Conservation (phyloP, 2,888 invertebrate species). For the Zaprionus lineosus region DNA sequence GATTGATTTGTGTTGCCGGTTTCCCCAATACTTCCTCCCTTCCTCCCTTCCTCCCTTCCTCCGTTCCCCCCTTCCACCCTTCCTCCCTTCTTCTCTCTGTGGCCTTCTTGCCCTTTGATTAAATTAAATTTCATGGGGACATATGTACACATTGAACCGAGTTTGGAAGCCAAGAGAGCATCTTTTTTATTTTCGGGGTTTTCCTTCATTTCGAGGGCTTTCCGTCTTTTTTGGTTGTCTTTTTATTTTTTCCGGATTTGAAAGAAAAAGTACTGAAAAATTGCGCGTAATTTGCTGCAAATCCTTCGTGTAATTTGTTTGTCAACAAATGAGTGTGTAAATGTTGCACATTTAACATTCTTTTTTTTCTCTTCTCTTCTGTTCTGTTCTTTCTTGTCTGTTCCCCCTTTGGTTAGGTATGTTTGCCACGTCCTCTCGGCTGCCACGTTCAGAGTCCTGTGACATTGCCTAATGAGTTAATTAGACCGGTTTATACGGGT, state of each 20-base stretch:
- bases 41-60: background rate
- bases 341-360: conserved; percentile 68
- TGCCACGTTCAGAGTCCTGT: conserved; percentile 23
- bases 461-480: conserved; percentile 76
- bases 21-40: background rate
- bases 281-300: conserved; percentile 70
- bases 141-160: conserved; percentile 70
- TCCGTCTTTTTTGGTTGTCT: conserved; percentile 19
- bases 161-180: conserved; percentile 26
- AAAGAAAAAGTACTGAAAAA: conserved; percentile 69
- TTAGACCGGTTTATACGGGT: conserved; percentile 64
- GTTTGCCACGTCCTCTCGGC: background rate
- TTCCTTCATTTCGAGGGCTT: background rate
- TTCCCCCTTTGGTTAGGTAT: background rate
- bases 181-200: conserved; percentile 16
- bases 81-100: conserved; percentile 16
- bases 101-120: conserved; percentile 79
- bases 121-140: conserved; percentile 80
- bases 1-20: conserved; percentile 79
- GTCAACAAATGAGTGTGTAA: conserved; percentile 76
- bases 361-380: conserved; percentile 6
- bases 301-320: conserved; percentile 74
- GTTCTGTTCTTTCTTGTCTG: conserved; percentile 21
- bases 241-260: conserved; percentile 41
- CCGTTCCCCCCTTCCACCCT: background rate